phyloP scores from a whole-genome alignment of 2,113 vertebrate genomes.

The Myotis brandtii region DNA sequence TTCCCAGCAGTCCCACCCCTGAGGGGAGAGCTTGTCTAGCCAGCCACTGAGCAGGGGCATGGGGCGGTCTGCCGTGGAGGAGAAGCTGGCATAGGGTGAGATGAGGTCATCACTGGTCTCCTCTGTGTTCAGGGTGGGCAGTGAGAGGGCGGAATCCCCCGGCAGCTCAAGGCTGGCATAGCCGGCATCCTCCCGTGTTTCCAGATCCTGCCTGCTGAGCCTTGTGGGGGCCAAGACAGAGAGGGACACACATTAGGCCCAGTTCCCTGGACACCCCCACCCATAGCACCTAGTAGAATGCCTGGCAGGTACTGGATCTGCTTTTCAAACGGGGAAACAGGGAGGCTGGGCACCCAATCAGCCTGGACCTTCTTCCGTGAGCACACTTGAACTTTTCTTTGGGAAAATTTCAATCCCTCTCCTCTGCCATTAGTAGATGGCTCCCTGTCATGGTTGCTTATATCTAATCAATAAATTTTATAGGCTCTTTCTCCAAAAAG shows the following conservation, averaged over 20 bases:
- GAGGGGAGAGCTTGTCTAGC: conserved; percentile 98
- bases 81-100: conserved; percentile 97
- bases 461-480: not conserved
- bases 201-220: conserved; percentile 69
- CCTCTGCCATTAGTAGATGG: not conserved
- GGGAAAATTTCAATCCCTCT: not conserved
- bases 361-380: not conserved
- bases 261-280: not conserved
- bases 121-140: conserved; percentile 79
- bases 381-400: not conserved
- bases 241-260: conserved; percentile 14
- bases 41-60: conserved; percentile 92
- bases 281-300: not conserved
- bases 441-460: not conserved
- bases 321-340: not conserved
- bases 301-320: not conserved
- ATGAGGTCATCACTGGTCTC: conserved; percentile 94
- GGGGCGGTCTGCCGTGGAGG: conserved; percentile 89
- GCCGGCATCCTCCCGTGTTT: conserved; percentile 86
- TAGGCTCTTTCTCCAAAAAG: not conserved
- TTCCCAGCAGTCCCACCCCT: conserved; percentile 88
- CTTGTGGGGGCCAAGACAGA: conserved; percentile 36
- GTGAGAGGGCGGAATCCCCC: conserved; percentile 79
- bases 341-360: not conserved
- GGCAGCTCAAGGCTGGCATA: conserved; percentile 92